These are phyloP conservation scores for Lophotis ruficrista DNA, from an alignment of 2,113 vertebrate genomes.

Conservation along the genomic window DNA sequence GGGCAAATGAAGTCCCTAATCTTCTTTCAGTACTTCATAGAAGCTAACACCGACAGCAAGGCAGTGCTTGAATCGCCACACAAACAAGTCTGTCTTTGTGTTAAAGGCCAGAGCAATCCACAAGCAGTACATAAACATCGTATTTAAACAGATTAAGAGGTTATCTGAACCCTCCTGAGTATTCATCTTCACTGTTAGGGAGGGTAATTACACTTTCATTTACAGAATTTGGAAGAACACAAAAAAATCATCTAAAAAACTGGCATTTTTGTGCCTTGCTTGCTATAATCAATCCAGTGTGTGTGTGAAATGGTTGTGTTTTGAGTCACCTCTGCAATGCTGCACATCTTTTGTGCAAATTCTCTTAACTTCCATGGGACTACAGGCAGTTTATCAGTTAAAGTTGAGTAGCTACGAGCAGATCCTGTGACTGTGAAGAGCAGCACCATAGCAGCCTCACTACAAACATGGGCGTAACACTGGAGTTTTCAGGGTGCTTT, in stretches of 20 bases:
- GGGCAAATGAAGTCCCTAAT: not conserved
- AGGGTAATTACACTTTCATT: not conserved
- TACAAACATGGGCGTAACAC: fast-evolving
- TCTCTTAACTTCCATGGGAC: not conserved
- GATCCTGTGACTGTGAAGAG: not conserved
- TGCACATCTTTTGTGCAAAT: fast-evolving
- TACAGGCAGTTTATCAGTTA: not conserved
- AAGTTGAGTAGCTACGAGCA: not conserved
- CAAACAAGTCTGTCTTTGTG: not conserved
- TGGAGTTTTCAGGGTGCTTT: not conserved
- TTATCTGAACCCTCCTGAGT: not conserved
- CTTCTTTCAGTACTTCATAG: not conserved
- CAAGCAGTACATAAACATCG: fast-evolving
- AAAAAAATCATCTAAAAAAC: not conserved
- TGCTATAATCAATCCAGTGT: not conserved
- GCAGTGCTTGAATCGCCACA: not conserved
- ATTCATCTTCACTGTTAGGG: not conserved
- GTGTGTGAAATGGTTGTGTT: not conserved
- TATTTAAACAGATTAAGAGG: not conserved
- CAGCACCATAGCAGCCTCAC: not conserved
- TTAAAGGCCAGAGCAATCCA: not conserved
- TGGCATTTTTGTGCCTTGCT: not conserved
- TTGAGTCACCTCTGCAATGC: not conserved
- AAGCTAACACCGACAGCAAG: not conserved
- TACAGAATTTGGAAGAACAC: not conserved